Conservation (phyloP, 2,888 invertebrate species). For the Oscheius sp. region DNA sequence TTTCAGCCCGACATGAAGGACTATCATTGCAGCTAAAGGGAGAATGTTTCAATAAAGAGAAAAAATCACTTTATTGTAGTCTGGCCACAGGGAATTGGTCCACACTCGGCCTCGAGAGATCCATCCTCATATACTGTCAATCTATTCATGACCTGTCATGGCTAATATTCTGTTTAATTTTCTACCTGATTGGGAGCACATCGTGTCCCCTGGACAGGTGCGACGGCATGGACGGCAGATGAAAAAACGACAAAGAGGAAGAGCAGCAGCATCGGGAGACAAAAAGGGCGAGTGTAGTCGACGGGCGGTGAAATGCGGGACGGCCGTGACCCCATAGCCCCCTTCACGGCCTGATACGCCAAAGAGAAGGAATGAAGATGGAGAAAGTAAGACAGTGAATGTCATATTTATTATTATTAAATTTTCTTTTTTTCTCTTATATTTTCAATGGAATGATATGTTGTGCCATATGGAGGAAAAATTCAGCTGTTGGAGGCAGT, state of each 20-base stretch:
- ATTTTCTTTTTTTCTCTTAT: conserved; percentile 16
- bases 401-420: conserved; percentile 12
- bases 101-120: conserved; percentile 69
- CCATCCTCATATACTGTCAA: conserved; percentile 69
- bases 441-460: conserved; percentile 43
- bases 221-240: conserved; percentile 10
- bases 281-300: conserved; percentile 25
- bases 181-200: conserved; percentile 61
- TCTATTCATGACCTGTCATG: conserved; percentile 63
- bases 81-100: conserved; percentile 68
- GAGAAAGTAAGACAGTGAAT: no score
- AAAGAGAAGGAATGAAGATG: no score
- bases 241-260: not conserved
- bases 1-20: conserved; percentile 53
- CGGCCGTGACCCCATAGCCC: conserved; percentile 27
- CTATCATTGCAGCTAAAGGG: conserved; percentile 42
- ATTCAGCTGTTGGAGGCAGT: conserved; percentile 53
- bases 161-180: not conserved
- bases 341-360: conserved; percentile 12
- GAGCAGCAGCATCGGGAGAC: conserved; percentile 21
- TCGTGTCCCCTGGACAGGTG: conserved; percentile 53
- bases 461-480: conserved; percentile 51
- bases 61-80: conserved; percentile 47
- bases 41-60: not conserved
- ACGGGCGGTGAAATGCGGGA: conserved; percentile 21